Conservation (phyloP, 1,140 invertebrate species). For the Diprion similis region DNA sequence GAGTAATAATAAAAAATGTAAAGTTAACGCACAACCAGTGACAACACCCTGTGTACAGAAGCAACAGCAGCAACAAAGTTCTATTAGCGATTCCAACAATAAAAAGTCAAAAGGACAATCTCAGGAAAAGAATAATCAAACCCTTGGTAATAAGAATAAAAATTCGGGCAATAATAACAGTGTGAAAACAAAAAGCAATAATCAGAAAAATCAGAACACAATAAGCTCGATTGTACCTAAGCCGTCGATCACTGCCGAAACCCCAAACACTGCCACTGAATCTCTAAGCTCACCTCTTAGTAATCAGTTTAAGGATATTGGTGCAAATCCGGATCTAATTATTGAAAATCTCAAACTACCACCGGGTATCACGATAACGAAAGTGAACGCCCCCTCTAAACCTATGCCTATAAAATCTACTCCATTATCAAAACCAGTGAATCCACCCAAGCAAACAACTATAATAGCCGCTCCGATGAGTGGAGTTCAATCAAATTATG, state of each 20-base stretch:
- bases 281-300: slow-evolving; percentile 37
- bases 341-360: slow-evolving; percentile 77
- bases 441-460: slow-evolving; percentile 52
- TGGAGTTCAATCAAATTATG: slow-evolving; percentile 50
- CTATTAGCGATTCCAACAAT: slow-evolving; percentile 26
- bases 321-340: slow-evolving; percentile 47
- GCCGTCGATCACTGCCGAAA: slow-evolving; percentile 26
- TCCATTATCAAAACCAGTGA: slow-evolving; percentile 45
- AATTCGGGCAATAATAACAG: slow-evolving; percentile 33
- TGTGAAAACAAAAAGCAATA: slow-evolving; percentile 23
- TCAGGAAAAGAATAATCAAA: slow-evolving; percentile 37
- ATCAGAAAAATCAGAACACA: slow-evolving; percentile 29
- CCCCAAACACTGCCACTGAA: slow-evolving; percentile 32
- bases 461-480: slow-evolving; percentile 59
- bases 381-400: slow-evolving; percentile 70
- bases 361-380: slow-evolving; percentile 83
- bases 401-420: slow-evolving; percentile 57
- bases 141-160: slow-evolving; percentile 35
- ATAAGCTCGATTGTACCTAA: slow-evolving; percentile 19
- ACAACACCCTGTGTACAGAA: slow-evolving; percentile 33
- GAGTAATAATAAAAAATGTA: slow-evolving; percentile 40
- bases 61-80: slow-evolving; percentile 33
- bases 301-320: slow-evolving; percentile 49
- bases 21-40: slow-evolving; percentile 32
- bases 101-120: slow-evolving; percentile 40